phyloP scores from a whole-genome alignment of 2,113 vertebrate species.

The Carollia perspicillata region DNA sequence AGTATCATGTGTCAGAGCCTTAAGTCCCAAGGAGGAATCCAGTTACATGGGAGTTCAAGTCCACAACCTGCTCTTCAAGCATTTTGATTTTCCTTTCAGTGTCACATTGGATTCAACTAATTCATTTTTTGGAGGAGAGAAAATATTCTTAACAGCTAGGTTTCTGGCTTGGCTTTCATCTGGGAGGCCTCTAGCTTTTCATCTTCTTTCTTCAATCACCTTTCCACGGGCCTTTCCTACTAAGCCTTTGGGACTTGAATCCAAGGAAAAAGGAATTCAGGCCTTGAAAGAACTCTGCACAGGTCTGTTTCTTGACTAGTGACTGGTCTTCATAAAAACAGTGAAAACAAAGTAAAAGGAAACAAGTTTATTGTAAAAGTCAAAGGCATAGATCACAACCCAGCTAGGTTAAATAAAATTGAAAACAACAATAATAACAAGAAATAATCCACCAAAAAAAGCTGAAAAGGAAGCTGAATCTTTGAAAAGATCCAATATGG shows the following conservation, averaged over 20 bases:
- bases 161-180: constrained; percentile 40
- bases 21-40: constrained; percentile 44
- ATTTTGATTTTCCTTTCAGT: constrained; percentile 47
- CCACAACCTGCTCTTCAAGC: constrained; percentile 33
- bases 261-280: neutral
- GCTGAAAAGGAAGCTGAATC: neutral
- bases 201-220: constrained; percentile 39
- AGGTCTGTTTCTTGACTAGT: neutral
- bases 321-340: constrained; percentile 8
- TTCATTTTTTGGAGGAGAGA: constrained; percentile 50
- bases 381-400: neutral
- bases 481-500: neutral
- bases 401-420: neutral
- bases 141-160: constrained; percentile 23
- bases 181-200: constrained; percentile 35
- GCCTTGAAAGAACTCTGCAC: neutral
- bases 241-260: constrained; percentile 2
- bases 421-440: neutral
- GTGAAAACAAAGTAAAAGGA: constrained; percentile 13
- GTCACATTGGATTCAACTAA: constrained; percentile 50
- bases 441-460: neutral
- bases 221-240: constrained; percentile 3
- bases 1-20: constrained; percentile 3
- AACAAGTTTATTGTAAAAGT: neutral
- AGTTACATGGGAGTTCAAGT: constrained; percentile 40